Percentiles rank a stretch among this genome's conserved stretches.
Evolutionary conservation across 2,888 invertebrate species (phyloP).

Genomic region (Apoda limacodes): DNA sequence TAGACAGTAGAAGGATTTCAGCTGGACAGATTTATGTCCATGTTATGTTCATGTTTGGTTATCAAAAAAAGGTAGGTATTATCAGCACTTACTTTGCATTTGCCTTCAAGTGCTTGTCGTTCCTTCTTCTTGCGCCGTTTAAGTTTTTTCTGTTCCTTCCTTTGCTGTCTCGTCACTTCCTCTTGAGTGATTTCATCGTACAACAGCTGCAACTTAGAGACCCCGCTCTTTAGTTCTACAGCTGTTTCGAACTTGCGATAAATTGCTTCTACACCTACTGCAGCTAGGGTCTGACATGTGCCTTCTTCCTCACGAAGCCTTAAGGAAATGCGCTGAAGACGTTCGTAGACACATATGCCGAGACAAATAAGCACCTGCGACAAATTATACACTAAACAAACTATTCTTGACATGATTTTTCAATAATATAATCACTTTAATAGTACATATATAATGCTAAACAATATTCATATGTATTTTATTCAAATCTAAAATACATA

Average conservation of each 20-base stretch:
- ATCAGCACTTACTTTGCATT: conserved; percentile 43
- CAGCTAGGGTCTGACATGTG: conserved; percentile 93
- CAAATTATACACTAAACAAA: conserved; percentile 1
- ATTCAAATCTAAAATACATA: no score
- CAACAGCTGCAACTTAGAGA: conserved; percentile 87
- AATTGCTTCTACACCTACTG: conserved; percentile 87
- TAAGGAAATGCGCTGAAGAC: conserved; percentile 87
- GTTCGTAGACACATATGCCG: conserved; percentile 92
- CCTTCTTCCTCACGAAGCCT: conserved; percentile 91
- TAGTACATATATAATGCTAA: no score
- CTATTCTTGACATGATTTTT: no score
- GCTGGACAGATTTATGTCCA: no score
- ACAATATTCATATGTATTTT: no score
- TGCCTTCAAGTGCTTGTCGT: conserved; percentile 49
- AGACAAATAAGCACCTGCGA: conserved; percentile 86
- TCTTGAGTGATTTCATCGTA: conserved; percentile 91
- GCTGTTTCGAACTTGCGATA: conserved; percentile 92
- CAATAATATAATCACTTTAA: no score
- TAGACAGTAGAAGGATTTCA: no score
- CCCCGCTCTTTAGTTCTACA: conserved; percentile 89
- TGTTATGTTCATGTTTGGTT: neutral
- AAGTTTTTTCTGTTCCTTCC: conserved; percentile 89
- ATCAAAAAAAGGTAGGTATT: conserved; percentile 1
- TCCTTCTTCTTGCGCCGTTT: conserved; percentile 80
- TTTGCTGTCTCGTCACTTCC: conserved; percentile 85